Conservation (phyloP, 2,888 invertebrate genomes). For the Metallyticus violacea region DNA sequence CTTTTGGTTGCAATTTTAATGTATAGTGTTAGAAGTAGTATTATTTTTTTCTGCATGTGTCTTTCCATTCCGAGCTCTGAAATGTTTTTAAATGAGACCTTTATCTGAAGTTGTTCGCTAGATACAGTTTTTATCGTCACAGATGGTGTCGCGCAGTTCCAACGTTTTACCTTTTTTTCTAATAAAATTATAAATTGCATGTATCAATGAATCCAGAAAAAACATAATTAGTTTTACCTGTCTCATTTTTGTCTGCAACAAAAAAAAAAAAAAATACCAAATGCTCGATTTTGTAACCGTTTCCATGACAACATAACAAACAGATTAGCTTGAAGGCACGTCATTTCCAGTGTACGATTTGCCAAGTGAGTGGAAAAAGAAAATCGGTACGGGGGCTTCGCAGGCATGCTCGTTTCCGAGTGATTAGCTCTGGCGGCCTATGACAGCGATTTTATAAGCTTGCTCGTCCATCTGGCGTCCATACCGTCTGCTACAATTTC, state of each 20-base stretch:
- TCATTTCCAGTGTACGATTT: neutral
- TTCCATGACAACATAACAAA: neutral
- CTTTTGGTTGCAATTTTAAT: no score
- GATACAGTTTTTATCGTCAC: no score
- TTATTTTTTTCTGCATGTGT: no score
- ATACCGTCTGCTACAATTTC: neutral
- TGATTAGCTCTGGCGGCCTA: neutral
- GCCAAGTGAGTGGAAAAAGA: neutral
- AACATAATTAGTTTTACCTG: no score
- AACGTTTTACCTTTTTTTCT: no score
- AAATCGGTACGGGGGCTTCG: neutral
- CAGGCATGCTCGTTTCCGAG: neutral
- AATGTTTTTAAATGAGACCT: no score
- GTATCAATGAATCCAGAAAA: no score
- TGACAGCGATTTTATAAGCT: neutral
- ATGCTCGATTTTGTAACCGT: neutral
- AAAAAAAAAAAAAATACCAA: neutral
- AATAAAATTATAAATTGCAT: no score
- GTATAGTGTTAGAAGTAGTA: no score
- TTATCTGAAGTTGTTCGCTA: no score
- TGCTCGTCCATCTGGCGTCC: neutral
- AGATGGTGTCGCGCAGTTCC: no score
- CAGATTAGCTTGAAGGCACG: neutral
- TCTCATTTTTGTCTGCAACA: neutral
- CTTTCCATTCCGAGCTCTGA: no score